Conservation (phyloP, 2,797 vertebrate species). For the Chromobotia macracanthus region DNA sequence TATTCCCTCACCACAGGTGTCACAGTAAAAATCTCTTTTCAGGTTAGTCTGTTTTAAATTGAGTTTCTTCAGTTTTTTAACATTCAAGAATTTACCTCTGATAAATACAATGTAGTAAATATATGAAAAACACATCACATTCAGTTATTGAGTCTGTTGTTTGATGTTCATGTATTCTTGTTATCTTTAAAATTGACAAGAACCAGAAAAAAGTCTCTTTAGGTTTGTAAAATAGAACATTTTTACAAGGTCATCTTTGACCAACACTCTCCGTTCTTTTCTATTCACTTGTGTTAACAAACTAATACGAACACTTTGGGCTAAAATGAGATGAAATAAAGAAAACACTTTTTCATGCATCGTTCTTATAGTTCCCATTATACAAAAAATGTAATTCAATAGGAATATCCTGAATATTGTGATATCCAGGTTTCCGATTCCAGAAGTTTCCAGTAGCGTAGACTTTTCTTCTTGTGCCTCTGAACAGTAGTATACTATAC, state of each 20-base stretch:
- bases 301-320: slow-evolving; percentile 74
- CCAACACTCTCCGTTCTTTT: slow-evolving; percentile 49
- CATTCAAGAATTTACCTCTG: not conserved
- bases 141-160: not conserved
- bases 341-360: slow-evolving; percentile 72
- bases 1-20: not conserved
- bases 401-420: slow-evolving; percentile 56
- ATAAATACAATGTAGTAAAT: slow-evolving; percentile 36
- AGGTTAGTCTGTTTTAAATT: slow-evolving; percentile 5
- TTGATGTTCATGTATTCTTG: not conserved
- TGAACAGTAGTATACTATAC: slow-evolving; percentile 23
- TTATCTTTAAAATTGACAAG: not conserved
- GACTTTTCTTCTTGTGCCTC: slow-evolving; percentile 33
- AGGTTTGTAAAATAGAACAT: slow-evolving; percentile 50
- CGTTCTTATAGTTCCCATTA: slow-evolving; percentile 71
- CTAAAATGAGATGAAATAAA: slow-evolving; percentile 73
- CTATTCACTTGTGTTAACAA: slow-evolving; percentile 61
- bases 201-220: slow-evolving; percentile 13
- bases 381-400: slow-evolving; percentile 62
- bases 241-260: slow-evolving; percentile 71
- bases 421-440: slow-evolving; percentile 32
- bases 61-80: not conserved
- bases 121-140: slow-evolving; percentile 19
- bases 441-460: slow-evolving; percentile 59
- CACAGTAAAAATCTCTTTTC: not conserved